Conservation (phyloP, 1,140 invertebrate genomes). For the Epicauta chinensis region DNA sequence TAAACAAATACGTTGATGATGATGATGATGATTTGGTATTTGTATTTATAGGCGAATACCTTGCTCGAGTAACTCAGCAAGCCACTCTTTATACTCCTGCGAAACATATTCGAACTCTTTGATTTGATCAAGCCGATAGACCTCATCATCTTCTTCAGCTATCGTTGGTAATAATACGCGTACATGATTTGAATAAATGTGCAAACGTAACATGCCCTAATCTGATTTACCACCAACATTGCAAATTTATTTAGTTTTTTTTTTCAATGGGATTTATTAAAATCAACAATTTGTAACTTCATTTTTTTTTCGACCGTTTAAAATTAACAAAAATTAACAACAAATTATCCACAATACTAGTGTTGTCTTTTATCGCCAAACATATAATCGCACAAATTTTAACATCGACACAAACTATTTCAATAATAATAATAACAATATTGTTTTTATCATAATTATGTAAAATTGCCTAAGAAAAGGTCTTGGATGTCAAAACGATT, state of each 20-base stretch:
- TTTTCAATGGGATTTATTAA: too few species aligned
- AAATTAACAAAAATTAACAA: too few species aligned
- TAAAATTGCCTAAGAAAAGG: too few species aligned
- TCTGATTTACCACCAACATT: slow-evolving; percentile 1
- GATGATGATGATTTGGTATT: neutral
- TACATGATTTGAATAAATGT: slow-evolving; percentile 71
- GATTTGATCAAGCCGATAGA: slow-evolving; percentile 73
- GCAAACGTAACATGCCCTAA: slow-evolving; percentile 64
- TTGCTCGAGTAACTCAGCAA: slow-evolving; percentile 64
- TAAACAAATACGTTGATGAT: slow-evolving; percentile 14
- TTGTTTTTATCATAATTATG: too few species aligned
- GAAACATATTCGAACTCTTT: slow-evolving; percentile 77
- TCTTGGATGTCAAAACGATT: too few species aligned
- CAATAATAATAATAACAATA: too few species aligned
- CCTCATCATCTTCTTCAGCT: slow-evolving; percentile 50
- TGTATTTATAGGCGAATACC: slow-evolving; percentile 44
- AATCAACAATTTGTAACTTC: too few species aligned
- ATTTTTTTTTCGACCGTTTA: too few species aligned
- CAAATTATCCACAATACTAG: too few species aligned
- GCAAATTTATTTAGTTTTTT: neutral
- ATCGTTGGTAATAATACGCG: slow-evolving; percentile 46
- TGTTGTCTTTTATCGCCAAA: too few species aligned
- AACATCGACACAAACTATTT: too few species aligned
- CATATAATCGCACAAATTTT: too few species aligned
- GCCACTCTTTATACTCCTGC: slow-evolving; percentile 63